Evolutionary conservation across 2,797 vertebrate species (phyloP).

Genomic region (Rhabdomys pumilio): DNA sequence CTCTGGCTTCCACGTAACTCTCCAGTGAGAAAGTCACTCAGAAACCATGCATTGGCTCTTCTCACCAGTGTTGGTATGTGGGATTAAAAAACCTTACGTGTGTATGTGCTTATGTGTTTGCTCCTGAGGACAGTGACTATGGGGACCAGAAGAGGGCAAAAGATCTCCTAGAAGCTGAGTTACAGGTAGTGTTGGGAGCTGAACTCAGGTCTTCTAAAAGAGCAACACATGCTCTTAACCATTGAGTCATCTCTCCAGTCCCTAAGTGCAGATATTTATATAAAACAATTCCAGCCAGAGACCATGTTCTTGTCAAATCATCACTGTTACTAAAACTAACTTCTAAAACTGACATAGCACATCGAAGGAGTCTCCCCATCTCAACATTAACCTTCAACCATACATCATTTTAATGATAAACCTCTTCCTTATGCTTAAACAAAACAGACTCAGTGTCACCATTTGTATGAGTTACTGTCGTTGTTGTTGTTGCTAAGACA

Average conservation of each 20-base stretch:
- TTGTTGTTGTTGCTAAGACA: not conserved
- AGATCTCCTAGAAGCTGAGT: not conserved
- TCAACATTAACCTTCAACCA: not conserved
- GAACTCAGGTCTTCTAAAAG: not conserved
- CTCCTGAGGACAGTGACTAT: not conserved
- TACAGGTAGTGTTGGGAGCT: not conserved
- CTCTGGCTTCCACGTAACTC: not conserved
- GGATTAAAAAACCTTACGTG: not conserved
- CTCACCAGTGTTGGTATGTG: not conserved
- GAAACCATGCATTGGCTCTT: not conserved
- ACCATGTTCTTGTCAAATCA: not conserved
- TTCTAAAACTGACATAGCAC: not conserved
- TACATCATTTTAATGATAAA: not conserved
- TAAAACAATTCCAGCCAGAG: not conserved
- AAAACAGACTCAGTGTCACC: not conserved
- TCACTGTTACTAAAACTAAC: not conserved
- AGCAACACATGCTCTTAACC: not conserved
- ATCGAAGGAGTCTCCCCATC: not conserved
- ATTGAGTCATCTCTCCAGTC: not conserved
- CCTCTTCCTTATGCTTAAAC: not conserved
- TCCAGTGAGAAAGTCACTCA: not conserved
- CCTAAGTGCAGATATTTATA: not conserved
- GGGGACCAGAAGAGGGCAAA: not conserved
- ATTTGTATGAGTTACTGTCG: not conserved
- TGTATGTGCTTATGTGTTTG: not conserved